Evolutionary conservation across 2,113 vertebrate genomes (phyloP), one percentile per base, ranked within the genome.

Genomic region (Beaufortia kweichowensis): DNA sequence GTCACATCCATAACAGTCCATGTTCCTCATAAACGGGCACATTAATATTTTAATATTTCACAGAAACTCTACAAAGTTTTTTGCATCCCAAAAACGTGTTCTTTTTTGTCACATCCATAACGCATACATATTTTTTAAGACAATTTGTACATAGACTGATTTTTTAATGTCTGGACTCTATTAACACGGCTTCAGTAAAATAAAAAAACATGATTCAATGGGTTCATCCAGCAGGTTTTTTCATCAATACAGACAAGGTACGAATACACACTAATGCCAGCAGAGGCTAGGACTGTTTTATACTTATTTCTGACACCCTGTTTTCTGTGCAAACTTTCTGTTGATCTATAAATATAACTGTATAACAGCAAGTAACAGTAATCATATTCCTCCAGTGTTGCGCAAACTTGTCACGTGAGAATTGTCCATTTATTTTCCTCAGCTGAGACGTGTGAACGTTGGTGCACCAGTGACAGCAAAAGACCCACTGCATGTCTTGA

Each of bases 301-400:
- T n/a, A 29, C 28, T 76, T 17, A 31, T 62, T 65, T 11, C 33
- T 24, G 28, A 65, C 48, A 41, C 46, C 61, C 56, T 60, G 50
- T 80, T 35, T 60, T 70, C 70, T 43, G 50, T 78, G 75, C 39
- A 65, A 19, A n/a, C 50, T 50, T 78, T 75, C 73, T 82, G 79
- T 67, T 76, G 79, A 82, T 79, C 76, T 85, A 79, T 84, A 84
- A 83, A 85, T 82, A 82, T 82, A 85, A 82, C 79, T 50, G 56
- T 33, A 57, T n/a, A n/a, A n/a, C 71, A 81, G 35, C 48, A 73
- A 84, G 84, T 82, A 71, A 71, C 79, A 28, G 81, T 83, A 83
- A 85, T 81, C 78, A 75, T 79, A 82, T 62, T 79, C 78, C 80
- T 76, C 71, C 77, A 60, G 66, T 57, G 21, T 77, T 70, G 61